phyloP scores from a whole-genome alignment of 2,797 vertebrate genomes.

The Trachurus trachurus region DNA sequence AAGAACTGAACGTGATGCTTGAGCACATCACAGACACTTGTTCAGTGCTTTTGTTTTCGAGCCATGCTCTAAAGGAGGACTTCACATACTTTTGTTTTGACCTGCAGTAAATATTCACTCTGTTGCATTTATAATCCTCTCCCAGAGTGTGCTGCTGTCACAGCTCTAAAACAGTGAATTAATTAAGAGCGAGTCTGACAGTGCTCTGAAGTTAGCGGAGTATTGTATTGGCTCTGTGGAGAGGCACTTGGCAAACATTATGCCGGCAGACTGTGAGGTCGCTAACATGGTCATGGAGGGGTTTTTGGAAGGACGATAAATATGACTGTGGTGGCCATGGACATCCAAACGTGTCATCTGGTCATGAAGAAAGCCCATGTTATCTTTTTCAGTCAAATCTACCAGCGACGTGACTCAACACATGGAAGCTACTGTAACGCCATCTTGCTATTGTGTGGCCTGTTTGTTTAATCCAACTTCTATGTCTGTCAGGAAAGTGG shows the following conservation, averaged over 20 bases:
- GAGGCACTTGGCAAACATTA: constrained; percentile 64
- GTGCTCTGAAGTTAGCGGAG: constrained; percentile 48
- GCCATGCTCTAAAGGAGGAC: constrained; percentile 8
- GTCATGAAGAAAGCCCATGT: neutral
- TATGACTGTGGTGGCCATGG: neutral
- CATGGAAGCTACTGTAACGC: neutral
- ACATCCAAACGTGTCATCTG: neutral
- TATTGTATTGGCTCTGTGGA: constrained; percentile 64
- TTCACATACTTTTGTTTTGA: constrained; percentile 37
- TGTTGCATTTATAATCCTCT: constrained; percentile 32
- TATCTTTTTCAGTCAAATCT: constrained; percentile 18
- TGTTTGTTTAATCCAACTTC: constrained; percentile 79
- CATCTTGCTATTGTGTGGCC: constrained; percentile 47
- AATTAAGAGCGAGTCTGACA: constrained; percentile 58
- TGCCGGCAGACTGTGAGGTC: constrained; percentile 35
- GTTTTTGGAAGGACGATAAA: neutral
- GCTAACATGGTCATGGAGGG: constrained; percentile 2
- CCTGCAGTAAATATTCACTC: constrained; percentile 39
- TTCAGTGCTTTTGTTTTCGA: constrained; percentile 9
- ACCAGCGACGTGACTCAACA: neutral
- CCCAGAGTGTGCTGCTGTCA: constrained; percentile 15
- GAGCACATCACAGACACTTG: constrained; percentile 1
- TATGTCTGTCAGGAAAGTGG: constrained; percentile 73
- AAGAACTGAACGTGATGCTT: neutral
- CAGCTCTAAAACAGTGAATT: constrained; percentile 47